Evolutionary conservation across 2,888 invertebrate genomes (phyloP), one percentile per base, ranked within the genome.

Genomic region (Formica aserva): DNA sequence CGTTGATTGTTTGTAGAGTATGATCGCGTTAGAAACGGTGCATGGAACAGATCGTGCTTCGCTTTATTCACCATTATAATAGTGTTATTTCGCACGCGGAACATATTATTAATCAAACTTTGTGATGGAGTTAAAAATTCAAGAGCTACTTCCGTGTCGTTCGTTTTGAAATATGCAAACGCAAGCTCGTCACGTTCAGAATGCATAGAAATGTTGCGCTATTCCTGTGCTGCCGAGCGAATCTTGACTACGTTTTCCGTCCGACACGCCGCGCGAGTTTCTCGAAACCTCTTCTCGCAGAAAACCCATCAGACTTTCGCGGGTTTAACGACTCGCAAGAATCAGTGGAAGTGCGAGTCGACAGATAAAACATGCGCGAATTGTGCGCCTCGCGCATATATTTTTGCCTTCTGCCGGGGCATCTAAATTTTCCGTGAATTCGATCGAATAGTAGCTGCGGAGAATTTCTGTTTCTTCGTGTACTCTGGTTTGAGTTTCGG

Each of bases 371-470:
- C 74, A 71, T 80, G 82, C 62, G 38, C 26, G 48, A 62, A 45
- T 65, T 57, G 32, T n/a, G 5, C 29, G 41, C 13, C 32, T 22
- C 26, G 63, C n/a, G 71, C 8, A n/a, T 52, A 8, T 86, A 57
- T 71, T 78, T 78, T 41, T 45, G 66, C 52, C 35, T 22, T 41
- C 32, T 41, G 35, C 35, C 6, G 35, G 48, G 35, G 26, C 26
- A 41, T 41, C 52, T 81, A 71, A 85, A 84, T 85, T 81, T 81
- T 84, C 45, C 80, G 76, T 76, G 75, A 85, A 84, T 81, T 81
- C 60, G 35, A 22, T 57, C 45, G 26, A 80, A 84, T 32, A 52
- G 65, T 72, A 52, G 35, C 48, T n/a, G 18, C 41, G 45, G 67
- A 57, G 69, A 67, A 55, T 83, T 67, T 74, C 45, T 52, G 18